Conservation (phyloP, 2,888 invertebrate genomes). For the Chalcis sispes region DNA sequence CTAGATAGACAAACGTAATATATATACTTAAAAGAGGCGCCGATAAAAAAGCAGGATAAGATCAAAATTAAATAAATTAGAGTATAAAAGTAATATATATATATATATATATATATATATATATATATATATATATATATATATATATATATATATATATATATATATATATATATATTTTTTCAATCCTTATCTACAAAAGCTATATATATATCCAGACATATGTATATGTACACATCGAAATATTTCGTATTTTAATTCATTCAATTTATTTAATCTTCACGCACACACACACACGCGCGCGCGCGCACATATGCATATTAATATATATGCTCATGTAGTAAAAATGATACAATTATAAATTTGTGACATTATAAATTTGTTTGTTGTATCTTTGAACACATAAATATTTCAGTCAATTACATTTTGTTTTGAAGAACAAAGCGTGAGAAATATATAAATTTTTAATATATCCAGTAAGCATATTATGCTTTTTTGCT, state of each 20-base stretch:
- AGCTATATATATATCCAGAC: background rate
- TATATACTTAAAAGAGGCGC: too few relatives aligned
- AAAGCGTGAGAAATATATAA: constrained; percentile 44
- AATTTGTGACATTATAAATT: constrained; percentile 38
- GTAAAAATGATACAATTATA: too few relatives aligned
- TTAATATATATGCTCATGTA: constrained; percentile 21
- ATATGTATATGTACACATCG: constrained; percentile 5
- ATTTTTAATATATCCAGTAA: constrained; percentile 43
- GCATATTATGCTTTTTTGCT: constrained; percentile 47
- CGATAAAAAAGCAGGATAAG: constrained; percentile 57
- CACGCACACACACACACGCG: background rate
- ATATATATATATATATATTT: constrained; percentile 38
- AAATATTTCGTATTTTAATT: background rate
- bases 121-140: constrained; percentile 45
- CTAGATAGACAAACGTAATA: too few relatives aligned
- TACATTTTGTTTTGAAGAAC: constrained; percentile 49
- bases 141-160: constrained; percentile 46
- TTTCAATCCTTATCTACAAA: background rate
- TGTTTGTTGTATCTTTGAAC: constrained; percentile 50
- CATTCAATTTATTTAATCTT: background rate
- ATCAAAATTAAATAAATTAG: constrained; percentile 56
- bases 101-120: constrained; percentile 52
- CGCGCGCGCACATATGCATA: background rate
- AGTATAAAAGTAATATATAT: constrained; percentile 56
- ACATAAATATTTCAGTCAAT: constrained; percentile 56